phyloP scores from a whole-genome alignment of 2,888 invertebrate species.

The Tenthredo mesomela region DNA sequence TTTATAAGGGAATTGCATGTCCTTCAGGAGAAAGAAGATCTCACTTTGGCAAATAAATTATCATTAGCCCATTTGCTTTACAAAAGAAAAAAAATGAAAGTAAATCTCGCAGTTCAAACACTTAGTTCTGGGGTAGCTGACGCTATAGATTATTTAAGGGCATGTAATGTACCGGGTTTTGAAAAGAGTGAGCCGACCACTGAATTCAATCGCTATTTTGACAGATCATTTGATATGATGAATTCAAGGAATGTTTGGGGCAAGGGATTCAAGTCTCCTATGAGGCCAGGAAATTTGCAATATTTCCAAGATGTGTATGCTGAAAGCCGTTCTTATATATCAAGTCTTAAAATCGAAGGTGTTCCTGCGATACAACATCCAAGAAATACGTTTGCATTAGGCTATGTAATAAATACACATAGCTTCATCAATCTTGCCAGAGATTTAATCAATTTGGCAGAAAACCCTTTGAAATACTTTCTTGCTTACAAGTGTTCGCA shows the following conservation, averaged over 20 bases:
- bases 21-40: conserved; percentile 34
- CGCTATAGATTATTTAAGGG: conserved; percentile 56
- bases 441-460: conserved; percentile 53
- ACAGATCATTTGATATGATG: conserved; percentile 58
- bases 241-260: conserved; percentile 58
- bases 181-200: conserved; percentile 55
- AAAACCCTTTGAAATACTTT: conserved; percentile 40
- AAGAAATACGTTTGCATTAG: conserved; percentile 59
- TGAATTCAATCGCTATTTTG: conserved; percentile 58
- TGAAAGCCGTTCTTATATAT: conserved; percentile 49
- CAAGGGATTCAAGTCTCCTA: conserved; percentile 58
- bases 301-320: conserved; percentile 53
- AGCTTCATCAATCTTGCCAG: conserved; percentile 54
- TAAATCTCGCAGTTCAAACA: too few relatives aligned
- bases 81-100: conserved; percentile 43
- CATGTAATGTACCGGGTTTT: conserved; percentile 51
- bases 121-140: conserved; percentile 59
- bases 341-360: conserved; percentile 49
- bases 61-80: conserved; percentile 28
- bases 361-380: conserved; percentile 50
- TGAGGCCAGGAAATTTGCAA: conserved; percentile 53
- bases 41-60: conserved; percentile 34
- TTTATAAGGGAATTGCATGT: conserved; percentile 24
- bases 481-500: conserved; percentile 55
- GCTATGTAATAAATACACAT: conserved; percentile 56